These are phyloP conservation scores for Microplitis manilae DNA, from an alignment of 2,888 invertebrate species.

Conservation along the genomic window DNA sequence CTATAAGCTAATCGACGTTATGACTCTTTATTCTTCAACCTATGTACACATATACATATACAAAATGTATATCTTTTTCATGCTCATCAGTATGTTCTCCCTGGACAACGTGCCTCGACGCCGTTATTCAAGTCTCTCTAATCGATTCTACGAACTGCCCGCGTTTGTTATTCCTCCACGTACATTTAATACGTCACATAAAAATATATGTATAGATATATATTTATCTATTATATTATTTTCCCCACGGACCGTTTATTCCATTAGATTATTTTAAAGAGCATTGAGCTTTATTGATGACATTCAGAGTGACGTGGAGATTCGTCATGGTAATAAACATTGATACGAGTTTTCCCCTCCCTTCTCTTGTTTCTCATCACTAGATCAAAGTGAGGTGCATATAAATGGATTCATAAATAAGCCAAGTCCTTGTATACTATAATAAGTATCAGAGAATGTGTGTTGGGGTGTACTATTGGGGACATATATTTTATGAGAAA, in stretches of 20 bases:
- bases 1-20: conserved; percentile 58
- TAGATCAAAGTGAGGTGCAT: conserved; percentile 35
- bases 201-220: too few relatives aligned
- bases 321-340: neutral
- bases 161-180: neutral
- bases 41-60: conserved; percentile 8
- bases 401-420: conserved; percentile 43
- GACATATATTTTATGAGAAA: too few relatives aligned
- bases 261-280: neutral
- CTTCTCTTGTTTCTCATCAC: neutral
- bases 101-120: conserved; percentile 2
- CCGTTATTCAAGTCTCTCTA: conserved; percentile 18
- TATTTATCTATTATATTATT: neutral
- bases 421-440: conserved; percentile 22
- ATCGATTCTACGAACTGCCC: conserved; percentile 34
- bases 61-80: neutral
- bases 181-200: too few relatives aligned
- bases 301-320: neutral
- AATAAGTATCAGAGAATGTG: conserved; percentile 27
- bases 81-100: neutral
- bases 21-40: conserved; percentile 44
- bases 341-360: too few relatives aligned
- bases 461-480: neutral
- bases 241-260: neutral
- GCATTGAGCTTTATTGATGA: neutral